Base-by-base conservation (phyloP, 2,888 invertebrate genomes). In the Thecocarcelia acutangulata region DNA sequence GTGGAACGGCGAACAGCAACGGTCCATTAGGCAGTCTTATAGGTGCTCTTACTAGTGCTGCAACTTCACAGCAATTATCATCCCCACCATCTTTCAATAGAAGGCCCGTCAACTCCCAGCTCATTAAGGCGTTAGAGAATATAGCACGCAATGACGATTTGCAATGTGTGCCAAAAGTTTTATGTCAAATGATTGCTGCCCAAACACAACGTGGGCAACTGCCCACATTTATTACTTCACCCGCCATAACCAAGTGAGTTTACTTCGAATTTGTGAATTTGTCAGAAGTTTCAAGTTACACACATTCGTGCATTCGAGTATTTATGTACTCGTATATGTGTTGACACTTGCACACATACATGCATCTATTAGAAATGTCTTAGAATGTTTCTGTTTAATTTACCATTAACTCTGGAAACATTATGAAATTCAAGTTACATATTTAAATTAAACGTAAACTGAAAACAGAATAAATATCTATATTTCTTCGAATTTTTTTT, bases 151-250 rank as follows among this genome's bases (percentile, higher is more conserved):
- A 95, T 89, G 96, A 96, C 89, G 95, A 96, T 88, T 92, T 94
- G 85, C 94, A 95, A 86, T 96, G 96, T 90, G 95, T 96, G 80
- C 94, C 96, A 3, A 92, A 95, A 87, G 92, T 96, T 85, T 91
- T 96, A 82, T 96, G 96, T 87, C 96, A 96, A 90, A 93, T 95
- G 68, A 94, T 95, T 61, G 91, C 93, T 86, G 91, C 92, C 80
- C 91, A 90, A 85, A 88, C 89, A 80, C 87, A 88, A 85, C 88
- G 90, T 84, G 88, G 88, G 77, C 88, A 90, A 85, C 85, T 90
- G 84, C 90, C 90, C 19, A 83, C 85, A 82, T 90, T 90, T 86
- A 85, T 91, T 81, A 90, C 88, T 80, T 89, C 90, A 72, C 91
- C 91, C 42, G 87, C 89, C 80, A 88, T 91, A 85, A 87, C 90